Base-by-base conservation (phyloP, 2,797 vertebrate species). In the Diglossa cyanea region DNA sequence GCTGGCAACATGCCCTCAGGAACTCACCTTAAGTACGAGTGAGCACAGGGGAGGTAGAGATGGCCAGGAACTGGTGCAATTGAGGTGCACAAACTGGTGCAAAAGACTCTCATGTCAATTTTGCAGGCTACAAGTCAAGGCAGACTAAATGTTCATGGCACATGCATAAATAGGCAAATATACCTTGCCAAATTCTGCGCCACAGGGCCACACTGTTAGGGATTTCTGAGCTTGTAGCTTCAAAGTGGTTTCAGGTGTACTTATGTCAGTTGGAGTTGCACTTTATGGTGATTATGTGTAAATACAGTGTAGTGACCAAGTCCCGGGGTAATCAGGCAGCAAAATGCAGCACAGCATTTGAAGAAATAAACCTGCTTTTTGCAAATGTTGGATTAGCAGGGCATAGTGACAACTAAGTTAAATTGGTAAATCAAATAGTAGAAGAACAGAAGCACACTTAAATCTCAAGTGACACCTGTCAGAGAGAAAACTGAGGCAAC, bases 241-340 rank as follows among this genome's bases (percentile, higher is more conserved):
- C n/a, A n/a, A 70, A 20, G 18, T 47, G 19, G 67, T 63, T 90
- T 88, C 58, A 67, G 66, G 40, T 39, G 40, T 18, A 21, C 18
- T 86, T 26, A 28, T 0, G 4, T 18, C 78, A 51, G 17, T 2
- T 84, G n/a, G 51, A 80, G 53, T 47, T 0, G 0, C 44, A 54
- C 18, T 70, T 33, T 7, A 13, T 28, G 23, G 42, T 3, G 3
- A 35, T 63, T 51, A 37, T 9, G 7, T 72, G 54, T 51, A 63
- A 93, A 90, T n/a, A 26, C 4, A 31, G 17, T 65, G 21, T 25
- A 61, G 28, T 35, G n/a, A 35, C 60, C 14, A 24, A 71, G 26
- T 33, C 77, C 31, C 10, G 2, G n/a, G 20, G n/a, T 45, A 40
- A 81, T 26, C 16, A 26, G 58, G 62, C 45, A 88, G 35, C 58